Conservation (phyloP, 2,888 invertebrate genomes). For the Vannuccia rotundouncinata region DNA sequence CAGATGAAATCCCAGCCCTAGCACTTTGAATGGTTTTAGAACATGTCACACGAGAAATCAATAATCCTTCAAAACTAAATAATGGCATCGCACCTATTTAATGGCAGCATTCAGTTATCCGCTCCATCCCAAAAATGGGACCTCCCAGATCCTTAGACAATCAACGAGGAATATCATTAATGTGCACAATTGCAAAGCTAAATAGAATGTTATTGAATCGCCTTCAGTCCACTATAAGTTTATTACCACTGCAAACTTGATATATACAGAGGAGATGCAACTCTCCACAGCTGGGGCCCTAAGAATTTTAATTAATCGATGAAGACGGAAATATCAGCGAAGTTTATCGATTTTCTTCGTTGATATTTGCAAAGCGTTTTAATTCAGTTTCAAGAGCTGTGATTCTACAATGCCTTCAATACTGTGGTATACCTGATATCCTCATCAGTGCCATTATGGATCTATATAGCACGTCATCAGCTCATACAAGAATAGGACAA, state of each 20-base stretch:
- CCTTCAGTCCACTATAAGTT: background rate
- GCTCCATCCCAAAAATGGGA: background rate
- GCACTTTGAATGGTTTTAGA: background rate
- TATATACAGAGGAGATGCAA: background rate
- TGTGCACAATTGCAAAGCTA: background rate
- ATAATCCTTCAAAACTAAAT: background rate
- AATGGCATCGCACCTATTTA: background rate
- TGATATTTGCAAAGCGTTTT: background rate
- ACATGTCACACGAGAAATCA: background rate
- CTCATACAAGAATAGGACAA: background rate
- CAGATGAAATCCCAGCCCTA: background rate
- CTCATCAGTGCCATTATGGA: background rate
- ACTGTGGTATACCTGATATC: background rate
- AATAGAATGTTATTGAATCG: background rate
- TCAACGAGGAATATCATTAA: background rate
- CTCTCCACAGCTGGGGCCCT: background rate
- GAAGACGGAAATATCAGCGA: background rate
- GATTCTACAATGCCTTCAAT: background rate
- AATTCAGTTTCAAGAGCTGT: background rate
- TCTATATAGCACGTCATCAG: background rate
- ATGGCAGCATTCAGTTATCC: background rate
- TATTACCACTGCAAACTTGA: background rate
- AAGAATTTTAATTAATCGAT: background rate
- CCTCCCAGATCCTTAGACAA: background rate
- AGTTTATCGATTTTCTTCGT: background rate